A percentile compares a stretch with the other conserved stretches of the same genome.
phyloP scores from a whole-genome alignment of 92 coral and sea anemone genomes.

The Paramuricea clavata region DNA sequence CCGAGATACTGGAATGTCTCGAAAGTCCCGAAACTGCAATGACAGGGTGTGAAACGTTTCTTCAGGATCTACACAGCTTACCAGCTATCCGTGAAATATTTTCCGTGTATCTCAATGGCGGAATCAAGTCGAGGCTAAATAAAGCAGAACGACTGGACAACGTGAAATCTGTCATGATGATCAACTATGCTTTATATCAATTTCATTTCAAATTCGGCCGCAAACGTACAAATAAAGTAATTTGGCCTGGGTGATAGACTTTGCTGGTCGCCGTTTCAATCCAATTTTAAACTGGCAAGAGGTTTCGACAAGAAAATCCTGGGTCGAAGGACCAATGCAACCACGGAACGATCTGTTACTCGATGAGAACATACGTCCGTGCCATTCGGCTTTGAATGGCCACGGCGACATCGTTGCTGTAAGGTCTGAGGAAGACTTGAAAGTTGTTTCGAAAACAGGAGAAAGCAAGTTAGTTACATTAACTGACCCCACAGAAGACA shows the following conservation, averaged over 20 bases:
- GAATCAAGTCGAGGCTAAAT: neutral
- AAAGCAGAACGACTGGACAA: neutral
- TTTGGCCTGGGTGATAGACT: neutral
- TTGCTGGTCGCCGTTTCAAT: neutral
- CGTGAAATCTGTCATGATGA: constrained; percentile 6
- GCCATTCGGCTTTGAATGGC: neutral
- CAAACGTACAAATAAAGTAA: neutral
- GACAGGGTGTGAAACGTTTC: neutral
- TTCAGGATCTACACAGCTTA: neutral
- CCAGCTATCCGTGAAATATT: constrained; percentile 21
- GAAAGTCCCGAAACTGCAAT: constrained; percentile 13
- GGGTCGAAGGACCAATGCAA: neutral
- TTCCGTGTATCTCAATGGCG: constrained; percentile 9
- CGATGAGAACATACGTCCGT: neutral
- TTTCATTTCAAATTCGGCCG: neutral
- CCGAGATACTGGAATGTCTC: neutral
- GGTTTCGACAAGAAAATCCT: neutral
- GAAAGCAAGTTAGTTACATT: neutral
- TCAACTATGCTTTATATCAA: neutral
- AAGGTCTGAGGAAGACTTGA: too few relatives aligned
- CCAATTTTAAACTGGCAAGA: neutral
- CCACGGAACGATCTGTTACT: neutral
- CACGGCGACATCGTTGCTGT: neutral
- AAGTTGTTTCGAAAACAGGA: neutral
- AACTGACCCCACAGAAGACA: neutral